Base-by-base conservation (phyloP, 2,888 invertebrate genomes). In the Erebia aethiops region DNA sequence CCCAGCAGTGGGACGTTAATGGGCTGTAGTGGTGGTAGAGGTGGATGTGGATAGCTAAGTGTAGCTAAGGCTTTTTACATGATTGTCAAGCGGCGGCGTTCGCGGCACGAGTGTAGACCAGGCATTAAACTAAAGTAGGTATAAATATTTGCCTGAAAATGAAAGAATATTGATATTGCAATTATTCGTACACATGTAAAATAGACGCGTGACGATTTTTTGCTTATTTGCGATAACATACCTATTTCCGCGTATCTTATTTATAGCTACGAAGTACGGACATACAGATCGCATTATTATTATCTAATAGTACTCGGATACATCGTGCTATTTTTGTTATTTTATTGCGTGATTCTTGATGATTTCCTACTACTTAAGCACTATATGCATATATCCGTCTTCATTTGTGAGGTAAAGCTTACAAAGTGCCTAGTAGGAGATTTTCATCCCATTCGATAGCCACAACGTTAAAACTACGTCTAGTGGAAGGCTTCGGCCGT, bases 231-330 rank as follows among this genome's bases (percentile, higher is more conserved):
- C 21, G 9, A 14, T 62, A 49, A 35, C 5, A 35, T 35, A 35
- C 7, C 13, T 21, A 62, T 62, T 62, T 62, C 62, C 62, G 62
- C 49, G 49, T 62, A 49, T 43, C 61, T 61, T 18, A 61, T 56
- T 26, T 0, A 8, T 35, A 35, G 35, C 4, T 43, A 16, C n/a
- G n/a, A n/a, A n/a, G n/a, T n/a, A n/a, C 43, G 41, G n/a, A 46
- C 18, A 43, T 13, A 61, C 41, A 9, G 43, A 46, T 61, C 18
- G 46, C 43, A 61, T 43, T 61, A 43, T 61, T 61, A 43, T 61
- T 61, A 61, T 18, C 5, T 18, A 61, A 46, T 46, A 11, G 46
- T 18, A 43, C 61, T 61, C 16, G 61, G 61, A 61, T 18, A 43
- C 54, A 10, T 18, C 54, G 16, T 54, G 18, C 18, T 35, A 35